These are phyloP conservation scores for Coreius guichenoti DNA, from an alignment of 2,797 vertebrate genomes.

Conservation along the genomic window DNA sequence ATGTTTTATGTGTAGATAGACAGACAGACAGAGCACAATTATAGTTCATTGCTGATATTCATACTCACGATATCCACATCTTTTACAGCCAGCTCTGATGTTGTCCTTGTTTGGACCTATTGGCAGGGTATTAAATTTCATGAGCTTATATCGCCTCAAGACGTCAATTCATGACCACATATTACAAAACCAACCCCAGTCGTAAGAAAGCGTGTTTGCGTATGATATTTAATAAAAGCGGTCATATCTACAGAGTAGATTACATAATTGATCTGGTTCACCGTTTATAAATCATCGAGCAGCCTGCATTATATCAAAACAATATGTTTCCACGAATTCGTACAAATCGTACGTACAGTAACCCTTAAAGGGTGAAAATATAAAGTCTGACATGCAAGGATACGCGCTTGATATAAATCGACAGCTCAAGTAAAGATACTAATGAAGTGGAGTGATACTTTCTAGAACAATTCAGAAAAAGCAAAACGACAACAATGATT, in stretches of 20 bases:
- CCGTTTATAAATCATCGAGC: background rate
- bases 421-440: background rate
- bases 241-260: background rate
- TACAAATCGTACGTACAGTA: background rate
- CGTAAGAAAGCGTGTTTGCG: background rate
- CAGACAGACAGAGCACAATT: background rate
- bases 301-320: background rate
- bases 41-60: background rate
- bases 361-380: background rate
- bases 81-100: slow-evolving; percentile 97
- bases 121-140: background rate
- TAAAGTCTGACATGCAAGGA: background rate
- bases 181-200: background rate
- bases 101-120: slow-evolving; percentile 96
- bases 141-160: background rate
- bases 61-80: slow-evolving; percentile 98
- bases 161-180: background rate
- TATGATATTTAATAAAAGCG: too few species aligned
- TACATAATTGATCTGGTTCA: background rate
- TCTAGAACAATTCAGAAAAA: background rate
- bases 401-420: background rate
- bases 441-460: background rate
- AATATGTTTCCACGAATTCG: background rate
- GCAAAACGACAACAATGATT: background rate
- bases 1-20: background rate